phyloP scores from a whole-genome alignment of 2,888 invertebrate species.

The Cerastis rubricosa region DNA sequence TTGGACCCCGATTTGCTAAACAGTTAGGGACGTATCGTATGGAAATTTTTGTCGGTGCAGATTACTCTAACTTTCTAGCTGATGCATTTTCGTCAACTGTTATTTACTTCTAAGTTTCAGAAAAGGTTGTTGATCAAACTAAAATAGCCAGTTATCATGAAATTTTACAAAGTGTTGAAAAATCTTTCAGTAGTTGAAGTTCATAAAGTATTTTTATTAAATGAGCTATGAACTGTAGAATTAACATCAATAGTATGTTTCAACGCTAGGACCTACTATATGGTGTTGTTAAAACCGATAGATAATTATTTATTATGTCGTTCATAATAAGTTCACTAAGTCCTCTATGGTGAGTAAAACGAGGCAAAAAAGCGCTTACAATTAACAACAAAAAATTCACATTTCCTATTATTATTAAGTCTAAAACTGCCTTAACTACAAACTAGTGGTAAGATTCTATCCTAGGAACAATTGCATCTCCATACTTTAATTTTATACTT shows the following conservation, averaged over 20 bases:
- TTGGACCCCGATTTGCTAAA: not conserved
- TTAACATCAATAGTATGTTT: not conserved
- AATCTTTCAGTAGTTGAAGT: not conserved
- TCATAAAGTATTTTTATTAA: not conserved
- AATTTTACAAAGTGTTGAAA: not conserved
- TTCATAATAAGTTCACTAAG: slow-evolving; percentile 38
- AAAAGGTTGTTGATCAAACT: not conserved
- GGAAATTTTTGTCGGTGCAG: not conserved
- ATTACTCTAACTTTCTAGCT: not conserved
- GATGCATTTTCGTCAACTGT: too few relatives aligned
- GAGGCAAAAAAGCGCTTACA: slow-evolving; percentile 62
- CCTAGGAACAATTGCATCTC: slow-evolving; percentile 4
- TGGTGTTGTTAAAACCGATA: slow-evolving; percentile 34
- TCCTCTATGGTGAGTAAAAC: slow-evolving; percentile 50
- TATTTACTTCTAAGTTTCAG: too few relatives aligned
- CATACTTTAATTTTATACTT: slow-evolving; percentile 12
- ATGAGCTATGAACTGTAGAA: not conserved
- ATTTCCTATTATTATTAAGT: slow-evolving; percentile 63
- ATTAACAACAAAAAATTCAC: slow-evolving; percentile 62
- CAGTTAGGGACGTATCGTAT: not conserved
- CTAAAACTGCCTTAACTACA: slow-evolving; percentile 43
- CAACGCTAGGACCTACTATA: not conserved
- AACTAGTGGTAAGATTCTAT: slow-evolving; percentile 49
- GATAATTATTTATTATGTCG: slow-evolving; percentile 29
- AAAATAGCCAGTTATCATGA: not conserved